Percentiles rank a stretch among this genome's conserved stretches.
Evolutionary conservation across 2,888 invertebrate species (phyloP).

Genomic region (Drosophila siamana): DNA sequence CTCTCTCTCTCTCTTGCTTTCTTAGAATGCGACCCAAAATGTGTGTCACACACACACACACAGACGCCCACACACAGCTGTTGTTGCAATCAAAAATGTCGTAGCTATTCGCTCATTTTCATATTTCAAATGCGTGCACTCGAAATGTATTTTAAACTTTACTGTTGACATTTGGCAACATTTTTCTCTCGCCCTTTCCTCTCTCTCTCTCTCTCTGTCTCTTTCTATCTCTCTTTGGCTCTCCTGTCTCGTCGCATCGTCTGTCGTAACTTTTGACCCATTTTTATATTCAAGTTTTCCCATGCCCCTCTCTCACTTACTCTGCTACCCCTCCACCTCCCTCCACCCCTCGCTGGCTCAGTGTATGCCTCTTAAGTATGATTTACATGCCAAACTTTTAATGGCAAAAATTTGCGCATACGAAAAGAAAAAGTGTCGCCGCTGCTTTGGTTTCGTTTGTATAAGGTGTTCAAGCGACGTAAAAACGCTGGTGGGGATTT

Average conservation of each 20-base stretch:
- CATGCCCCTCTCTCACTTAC: not conserved
- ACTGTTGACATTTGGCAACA: constrained; percentile 27
- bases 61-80: constrained; percentile 12
- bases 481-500: not conserved
- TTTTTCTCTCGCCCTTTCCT: not conserved
- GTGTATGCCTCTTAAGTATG: constrained; percentile 43
- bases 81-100: constrained; percentile 33
- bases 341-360: not conserved
- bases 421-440: constrained; percentile 19
- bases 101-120: constrained; percentile 21
- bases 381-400: constrained; percentile 61
- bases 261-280: constrained; percentile 37
- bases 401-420: constrained; percentile 49
- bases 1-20: not conserved
- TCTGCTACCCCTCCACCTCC: no score
- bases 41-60: not conserved
- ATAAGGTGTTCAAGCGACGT: constrained; percentile 10
- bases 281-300: constrained; percentile 17
- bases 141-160: constrained; percentile 16
- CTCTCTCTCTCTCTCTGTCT: not conserved
- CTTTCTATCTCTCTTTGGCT: no score
- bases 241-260: not conserved
- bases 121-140: constrained; percentile 15
- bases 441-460: not conserved
- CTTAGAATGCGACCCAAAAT: not conserved